Base-by-base conservation (phyloP, 2,888 invertebrate genomes). In the Anodontia alba region DNA sequence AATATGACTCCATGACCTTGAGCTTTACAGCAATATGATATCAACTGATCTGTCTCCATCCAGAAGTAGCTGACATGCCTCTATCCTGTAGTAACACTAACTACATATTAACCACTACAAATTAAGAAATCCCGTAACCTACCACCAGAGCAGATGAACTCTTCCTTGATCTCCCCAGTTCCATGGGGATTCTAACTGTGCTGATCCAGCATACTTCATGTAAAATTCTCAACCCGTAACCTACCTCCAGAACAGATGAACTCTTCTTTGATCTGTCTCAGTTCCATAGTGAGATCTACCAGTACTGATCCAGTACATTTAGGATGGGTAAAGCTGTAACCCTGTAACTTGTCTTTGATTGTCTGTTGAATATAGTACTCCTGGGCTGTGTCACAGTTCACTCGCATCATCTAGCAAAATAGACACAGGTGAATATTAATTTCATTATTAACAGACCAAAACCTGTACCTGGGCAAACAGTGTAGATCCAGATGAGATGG, bases 181-280 rank as follows among this genome's bases (percentile, higher is more conserved):
- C 98, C 68, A 97, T 96, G 0, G 98, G 97, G 54, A 99, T 90
- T 98, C 98, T 29, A 97, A 96, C 0, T 99, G 95, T 20, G 98
- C 95, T 0, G 97, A 96, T 8, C 98, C 98, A 78, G 97, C 96
- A 49, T 98, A 98, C 92, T 97, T 97, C n/a, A n/a, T n/a, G n/a
- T n/a, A n/a, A n/a, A n/a, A n/a, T n/a, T n/a, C n/a, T n/a, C n/a
- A n/a, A n/a, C n/a, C n/a, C 26, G n/a, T 8, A 54, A 54, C 77
- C 68, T 42, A 86, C 86, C 86, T 69, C 88, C 88, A n/a, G 81
- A 80, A 69, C 82, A 80, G 49, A 84, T 78, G 69, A 98, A 96
- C 91, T 98, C 97, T 81, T 98, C 98, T 88, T 98, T 96, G 88
- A 99, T 95, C 81, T 97, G 96, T 76, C 97, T 96, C 92, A 99